Evolutionary conservation across 2,888 invertebrate genomes (phyloP), one percentile per base, ranked within the genome.

Genomic region (Therioaphis trifolii): DNA sequence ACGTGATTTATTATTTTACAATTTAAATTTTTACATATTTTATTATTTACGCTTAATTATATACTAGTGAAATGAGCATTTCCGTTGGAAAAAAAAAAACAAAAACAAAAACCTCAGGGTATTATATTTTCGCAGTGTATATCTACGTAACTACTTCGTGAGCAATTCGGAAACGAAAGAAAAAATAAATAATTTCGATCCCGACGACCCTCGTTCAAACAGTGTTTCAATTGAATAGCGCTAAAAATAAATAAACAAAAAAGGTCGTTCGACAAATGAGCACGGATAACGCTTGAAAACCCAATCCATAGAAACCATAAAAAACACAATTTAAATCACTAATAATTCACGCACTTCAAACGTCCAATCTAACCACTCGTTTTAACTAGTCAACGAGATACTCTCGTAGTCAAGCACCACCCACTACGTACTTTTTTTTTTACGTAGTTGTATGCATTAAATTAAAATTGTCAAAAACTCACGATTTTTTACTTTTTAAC

Each of bases 171-270:
- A 52, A 52, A 72, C n/a, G 72, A 29, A 43, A 4, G n/a, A 35
- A 18, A n/a, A 72, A 72, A 52, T 72, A 72, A 29, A n/a, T n/a
- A 72, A 72, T 52, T 52, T 27, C 27, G 46, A 71, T 71, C 72
- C 72, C 29, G 29, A 29, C 71, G 46, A 27, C 71, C 24, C 46
- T 71, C 49, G 12, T 49, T 49, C 72, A 11, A 29, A 29, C 49
- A 15, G 52, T 52, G 27, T 52, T 52, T 52, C 27, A 72, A 72
- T 72, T 72, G 72, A 52, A 72, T 72, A 72, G 21, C n/a, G 29
- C 3, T 35, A 35, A 35, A 35, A 35, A 35, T 5, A 35, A 18
- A 71, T 1, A 55, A 58, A 58, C 21, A 35, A 27, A 71, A 49
- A 27, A 2, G 1, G 49, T 18, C 71, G 27, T 49, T n/a, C 27